A percentile compares a stretch with the other conserved stretches of the same genome.
These are phyloP conservation scores for Reticulitermes lucifugus DNA, from an alignment of 2,888 invertebrate genomes.

Conservation along the genomic window DNA sequence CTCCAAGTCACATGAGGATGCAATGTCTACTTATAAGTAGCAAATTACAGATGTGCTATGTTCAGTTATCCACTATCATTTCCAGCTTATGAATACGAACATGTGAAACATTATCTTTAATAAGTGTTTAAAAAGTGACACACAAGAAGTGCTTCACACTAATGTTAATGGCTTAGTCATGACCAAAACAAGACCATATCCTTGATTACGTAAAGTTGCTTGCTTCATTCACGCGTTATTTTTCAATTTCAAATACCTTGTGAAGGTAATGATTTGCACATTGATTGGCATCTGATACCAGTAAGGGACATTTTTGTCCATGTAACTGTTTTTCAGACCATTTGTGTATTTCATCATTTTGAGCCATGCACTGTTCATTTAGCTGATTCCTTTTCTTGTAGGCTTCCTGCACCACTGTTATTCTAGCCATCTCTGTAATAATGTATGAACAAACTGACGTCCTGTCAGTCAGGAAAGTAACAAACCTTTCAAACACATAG, in stretches of 20 bases:
- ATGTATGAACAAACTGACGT: slow-evolving; percentile 56
- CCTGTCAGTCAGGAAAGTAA: too few species aligned
- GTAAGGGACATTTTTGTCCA: not conserved
- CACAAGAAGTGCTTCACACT: too few species aligned
- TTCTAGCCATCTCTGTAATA: slow-evolving; percentile 64
- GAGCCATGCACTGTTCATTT: slow-evolving; percentile 40
- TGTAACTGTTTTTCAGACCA: slow-evolving; percentile 1
- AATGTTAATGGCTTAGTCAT: too few species aligned
- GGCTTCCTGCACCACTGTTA: slow-evolving; percentile 62
- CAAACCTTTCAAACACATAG: too few species aligned
- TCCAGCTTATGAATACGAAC: too few species aligned
- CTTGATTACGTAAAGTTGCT: not conserved
- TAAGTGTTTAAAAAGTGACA: too few species aligned
- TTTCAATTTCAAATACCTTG: slow-evolving; percentile 66
- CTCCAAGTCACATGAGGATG: too few species aligned
- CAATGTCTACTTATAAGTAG: too few species aligned
- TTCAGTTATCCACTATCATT: too few species aligned
- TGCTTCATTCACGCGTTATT: slow-evolving; percentile 71
- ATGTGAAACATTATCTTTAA: too few species aligned
- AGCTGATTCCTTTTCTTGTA: slow-evolving; percentile 42
- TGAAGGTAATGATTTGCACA: slow-evolving; percentile 66
- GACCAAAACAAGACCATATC: too few species aligned
- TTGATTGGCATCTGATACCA: slow-evolving; percentile 66
- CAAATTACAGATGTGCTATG: too few species aligned
- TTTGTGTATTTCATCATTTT: slow-evolving; percentile 47